A percentile compares a stretch with the other conserved stretches of the same genome.
These are phyloP conservation scores for Dipus sagitta DNA, from an alignment of 2,797 vertebrate genomes.

Conservation along the genomic window DNA sequence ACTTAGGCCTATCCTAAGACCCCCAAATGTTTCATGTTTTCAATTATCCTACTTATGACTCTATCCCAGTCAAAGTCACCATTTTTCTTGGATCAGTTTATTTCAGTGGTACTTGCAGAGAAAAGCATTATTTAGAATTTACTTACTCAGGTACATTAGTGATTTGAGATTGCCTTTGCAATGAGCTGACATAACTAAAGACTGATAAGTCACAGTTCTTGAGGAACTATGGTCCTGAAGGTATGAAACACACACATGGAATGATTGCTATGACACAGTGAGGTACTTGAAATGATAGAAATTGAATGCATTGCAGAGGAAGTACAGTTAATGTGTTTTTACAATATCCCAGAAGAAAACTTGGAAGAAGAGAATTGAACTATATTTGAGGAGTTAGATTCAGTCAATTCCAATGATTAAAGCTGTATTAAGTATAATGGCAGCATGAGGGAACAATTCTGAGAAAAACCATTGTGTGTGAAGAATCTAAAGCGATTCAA, in stretches of 20 bases:
- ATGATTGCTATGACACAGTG: not conserved
- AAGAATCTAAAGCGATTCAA: not conserved
- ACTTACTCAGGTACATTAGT: not conserved
- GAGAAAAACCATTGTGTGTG: not conserved
- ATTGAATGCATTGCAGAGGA: not conserved
- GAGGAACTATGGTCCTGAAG: not conserved
- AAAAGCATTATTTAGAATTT: slow-evolving; percentile 37
- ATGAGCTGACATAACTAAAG: not conserved
- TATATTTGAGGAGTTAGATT: not conserved
- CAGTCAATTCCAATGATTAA: not conserved
- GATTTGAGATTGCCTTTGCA: not conserved
- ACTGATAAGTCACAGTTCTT: not conserved
- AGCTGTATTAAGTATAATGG: not conserved
- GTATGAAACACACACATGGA: not conserved
- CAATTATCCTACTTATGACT: not conserved
- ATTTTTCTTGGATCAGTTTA: slow-evolving; percentile 16
- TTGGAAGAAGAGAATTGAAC: slow-evolving; percentile 16
- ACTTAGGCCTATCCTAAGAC: not conserved
- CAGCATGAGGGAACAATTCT: not conserved
- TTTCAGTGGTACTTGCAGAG: slow-evolving; percentile 6
- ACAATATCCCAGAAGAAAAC: not conserved
- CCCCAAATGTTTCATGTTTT: not conserved
- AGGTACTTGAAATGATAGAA: not conserved
- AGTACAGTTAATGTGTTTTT: not conserved
- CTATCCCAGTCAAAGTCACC: not conserved